Evolutionary conservation across 2,888 invertebrate genomes (phyloP).

Genomic region (Eupelmus urozonus): DNA sequence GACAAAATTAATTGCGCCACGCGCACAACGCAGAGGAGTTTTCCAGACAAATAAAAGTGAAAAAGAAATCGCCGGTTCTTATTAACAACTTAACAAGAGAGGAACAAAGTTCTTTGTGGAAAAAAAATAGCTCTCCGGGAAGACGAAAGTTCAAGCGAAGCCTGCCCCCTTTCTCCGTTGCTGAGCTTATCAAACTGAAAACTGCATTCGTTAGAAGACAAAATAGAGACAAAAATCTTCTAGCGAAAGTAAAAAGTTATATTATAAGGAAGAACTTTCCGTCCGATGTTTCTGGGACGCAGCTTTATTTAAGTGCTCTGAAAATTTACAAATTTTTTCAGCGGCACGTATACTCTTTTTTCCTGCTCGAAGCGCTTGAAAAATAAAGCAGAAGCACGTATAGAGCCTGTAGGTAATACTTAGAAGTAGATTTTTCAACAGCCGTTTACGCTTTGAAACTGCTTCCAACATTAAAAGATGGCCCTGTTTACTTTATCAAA

Average conservation of each 20-base stretch:
- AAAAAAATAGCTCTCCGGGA: slow-evolving; percentile 21
- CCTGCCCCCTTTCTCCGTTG: slow-evolving; percentile 2
- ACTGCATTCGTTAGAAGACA: slow-evolving; percentile 46
- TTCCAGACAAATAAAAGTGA: slow-evolving; percentile 9
- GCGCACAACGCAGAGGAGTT: background rate
- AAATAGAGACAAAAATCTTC: slow-evolving; percentile 45
- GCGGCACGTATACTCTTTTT: background rate
- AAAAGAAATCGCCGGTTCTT: slow-evolving; percentile 10
- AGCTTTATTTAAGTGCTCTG: slow-evolving; percentile 12
- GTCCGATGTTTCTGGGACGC: background rate
- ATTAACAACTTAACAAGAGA: slow-evolving; percentile 50
- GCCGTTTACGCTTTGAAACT: background rate
- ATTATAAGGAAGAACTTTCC: slow-evolving; percentile 18
- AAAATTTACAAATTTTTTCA: slow-evolving; percentile 10
- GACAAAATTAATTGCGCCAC: slow-evolving; percentile 11
- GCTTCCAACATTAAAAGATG: no score
- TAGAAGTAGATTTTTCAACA: background rate
- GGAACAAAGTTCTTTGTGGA: slow-evolving; percentile 27
- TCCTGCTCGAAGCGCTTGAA: background rate
- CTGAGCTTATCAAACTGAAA: slow-evolving; percentile 54
- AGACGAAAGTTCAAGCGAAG: slow-evolving; percentile 33
- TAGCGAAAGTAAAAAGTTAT: slow-evolving; percentile 41
- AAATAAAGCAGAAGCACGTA: background rate
- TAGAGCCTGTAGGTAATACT: background rate
- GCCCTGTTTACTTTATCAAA: no score